Evolutionary conservation across 2,113 vertebrate genomes (phyloP).

Genomic region (Carassius carassius): DNA sequence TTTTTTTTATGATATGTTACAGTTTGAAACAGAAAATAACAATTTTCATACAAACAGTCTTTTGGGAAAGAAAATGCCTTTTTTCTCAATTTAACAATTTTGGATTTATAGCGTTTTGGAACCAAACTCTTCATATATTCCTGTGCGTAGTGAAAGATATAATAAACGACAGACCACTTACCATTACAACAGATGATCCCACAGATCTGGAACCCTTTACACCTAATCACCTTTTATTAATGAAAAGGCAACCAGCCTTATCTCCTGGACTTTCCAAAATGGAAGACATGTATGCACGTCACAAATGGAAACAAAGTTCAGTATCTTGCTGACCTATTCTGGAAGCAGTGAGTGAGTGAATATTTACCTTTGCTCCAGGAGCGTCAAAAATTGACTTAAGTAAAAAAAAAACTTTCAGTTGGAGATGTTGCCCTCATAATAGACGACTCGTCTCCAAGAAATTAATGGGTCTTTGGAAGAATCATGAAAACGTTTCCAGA

Average conservation of each 20-base stretch:
- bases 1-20: no score
- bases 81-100: no score
- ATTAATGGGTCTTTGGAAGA: slow-evolving; percentile 15
- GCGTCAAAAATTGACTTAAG: slow-evolving; percentile 37
- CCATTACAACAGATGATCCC: slow-evolving; percentile 24
- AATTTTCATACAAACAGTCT: no score
- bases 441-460: slow-evolving; percentile 5
- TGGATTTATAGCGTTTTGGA: no score
- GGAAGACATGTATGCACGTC: slow-evolving; percentile 11
- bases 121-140: no score
- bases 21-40: no score
- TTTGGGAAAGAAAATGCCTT: no score
- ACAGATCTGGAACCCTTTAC: slow-evolving; percentile 37
- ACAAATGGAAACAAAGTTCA: slow-evolving; percentile 25
- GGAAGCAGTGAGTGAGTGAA: slow-evolving; percentile 37
- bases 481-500: slow-evolving; percentile 12
- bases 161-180: neutral
- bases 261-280: slow-evolving; percentile 17
- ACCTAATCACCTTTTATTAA: slow-evolving; percentile 21
- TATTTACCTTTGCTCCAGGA: slow-evolving; percentile 35
- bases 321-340: slow-evolving; percentile 6
- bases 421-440: slow-evolving; percentile 35
- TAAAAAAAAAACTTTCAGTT: neutral
- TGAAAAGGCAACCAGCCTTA: slow-evolving; percentile 33
- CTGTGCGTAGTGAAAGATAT: no score